Evolutionary conservation across 2,888 invertebrate species (phyloP), one percentile per base, ranked within the genome.

Genomic region (Meliscaeva auricollis): DNA sequence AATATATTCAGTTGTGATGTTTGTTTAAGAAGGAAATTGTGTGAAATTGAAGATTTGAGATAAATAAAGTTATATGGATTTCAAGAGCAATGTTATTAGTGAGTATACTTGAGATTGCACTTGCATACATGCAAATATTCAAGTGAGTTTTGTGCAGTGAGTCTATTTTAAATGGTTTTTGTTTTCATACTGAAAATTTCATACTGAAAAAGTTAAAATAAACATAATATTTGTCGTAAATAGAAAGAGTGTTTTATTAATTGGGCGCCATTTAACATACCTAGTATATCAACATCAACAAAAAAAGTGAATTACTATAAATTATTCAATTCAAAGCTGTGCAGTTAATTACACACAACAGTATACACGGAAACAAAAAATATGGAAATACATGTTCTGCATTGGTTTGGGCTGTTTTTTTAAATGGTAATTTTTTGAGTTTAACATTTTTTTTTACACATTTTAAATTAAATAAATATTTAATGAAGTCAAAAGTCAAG

Each of bases 401-500:
- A 54, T 54, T 32, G 54, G 15, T 15, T 54, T 17, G 15, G 5
- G 54, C 54, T 32, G 54, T 32, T 30, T 32, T 32, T 32, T 32
- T 52, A 9, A 54, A 54, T 54, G 54, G 54, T 54, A 54, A 54
- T 54, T 54, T n/a, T 54, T 32, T 32, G 15, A 54, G 15, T 30
- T 32, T 17, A 26, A 26, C 2, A 26, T 26, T 3, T 26, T 26
- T 26, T n/a, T n/a, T n/a, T n/a, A n/a, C n/a, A n/a, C 26, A 26
- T 26, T 26, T 26, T 26, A n/a, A n/a, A n/a, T 26, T 26, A n/a
- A n/a, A n/a, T 26, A 26, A 26, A 26, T 26, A 26, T 26, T 26
- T 26, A 2, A 26, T 26, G 4, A 26, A 26, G 26, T 26, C 26
- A 26, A 26, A 26, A 26, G 26, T 26, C 26, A 26, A 26, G 26